Evolutionary conservation across 2,888 invertebrate species (phyloP).

Genomic region (Reticulitermes lucifugus): DNA sequence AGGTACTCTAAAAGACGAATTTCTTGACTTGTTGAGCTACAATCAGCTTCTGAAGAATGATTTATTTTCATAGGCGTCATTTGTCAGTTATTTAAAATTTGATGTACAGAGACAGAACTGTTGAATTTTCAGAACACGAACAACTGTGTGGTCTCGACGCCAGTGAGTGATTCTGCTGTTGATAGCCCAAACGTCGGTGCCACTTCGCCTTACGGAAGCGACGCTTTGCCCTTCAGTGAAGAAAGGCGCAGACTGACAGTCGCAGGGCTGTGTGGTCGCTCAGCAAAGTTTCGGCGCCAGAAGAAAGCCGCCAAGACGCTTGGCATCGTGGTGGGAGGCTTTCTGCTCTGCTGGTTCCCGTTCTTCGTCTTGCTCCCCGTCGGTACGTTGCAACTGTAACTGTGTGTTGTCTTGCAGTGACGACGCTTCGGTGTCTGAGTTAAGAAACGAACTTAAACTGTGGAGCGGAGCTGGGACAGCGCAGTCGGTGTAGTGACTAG

Average conservation of each 20-base stretch:
- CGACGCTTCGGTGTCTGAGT: no score
- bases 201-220: not conserved
- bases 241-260: conserved; percentile 50
- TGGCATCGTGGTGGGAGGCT: conserved; percentile 74
- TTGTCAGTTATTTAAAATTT: no score
- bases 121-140: not conserved
- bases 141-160: not conserved
- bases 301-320: conserved; percentile 75
- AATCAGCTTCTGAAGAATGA: no score
- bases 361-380: conserved; percentile 75
- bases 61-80: no score
- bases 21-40: no score
- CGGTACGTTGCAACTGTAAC: conserved; percentile 63
- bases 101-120: no score
- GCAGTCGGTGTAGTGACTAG: no score
- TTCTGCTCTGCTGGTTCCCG: conserved; percentile 76
- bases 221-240: conserved; percentile 30
- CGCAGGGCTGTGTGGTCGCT: conserved; percentile 57
- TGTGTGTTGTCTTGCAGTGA: not conserved
- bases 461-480: no score
- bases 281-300: conserved; percentile 69
- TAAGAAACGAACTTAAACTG: no score
- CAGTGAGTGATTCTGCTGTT: not conserved
- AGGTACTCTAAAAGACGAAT: no score
- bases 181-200: not conserved